Conservation (phyloP, 92 coral and sea anemone genomes). For the Muricea muricata region DNA sequence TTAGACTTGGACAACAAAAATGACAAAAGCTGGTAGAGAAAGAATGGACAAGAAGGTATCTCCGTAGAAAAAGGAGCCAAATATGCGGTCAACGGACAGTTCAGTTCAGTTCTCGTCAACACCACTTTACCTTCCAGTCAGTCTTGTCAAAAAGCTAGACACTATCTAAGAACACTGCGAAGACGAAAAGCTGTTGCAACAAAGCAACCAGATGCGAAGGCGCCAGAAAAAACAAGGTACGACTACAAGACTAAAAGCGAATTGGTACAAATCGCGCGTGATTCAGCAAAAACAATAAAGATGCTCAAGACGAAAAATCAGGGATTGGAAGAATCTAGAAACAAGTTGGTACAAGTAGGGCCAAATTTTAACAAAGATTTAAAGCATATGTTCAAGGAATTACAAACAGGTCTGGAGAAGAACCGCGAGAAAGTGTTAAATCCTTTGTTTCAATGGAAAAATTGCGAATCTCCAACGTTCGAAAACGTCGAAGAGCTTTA, state of each 20-base stretch:
- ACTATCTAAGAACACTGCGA: constrained; percentile 42
- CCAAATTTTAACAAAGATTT: constrained; percentile 20
- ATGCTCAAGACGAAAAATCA: constrained; percentile 7
- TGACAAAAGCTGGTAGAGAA: not conserved
- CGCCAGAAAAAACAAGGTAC: not conserved
- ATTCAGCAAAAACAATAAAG: constrained; percentile 29
- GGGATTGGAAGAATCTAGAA: constrained; percentile 11
- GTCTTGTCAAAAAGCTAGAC: constrained; percentile 32
- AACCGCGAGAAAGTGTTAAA: constrained; percentile 8
- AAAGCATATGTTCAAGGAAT: constrained; percentile 1
- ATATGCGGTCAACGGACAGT: not conserved
- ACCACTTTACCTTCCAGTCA: not conserved
- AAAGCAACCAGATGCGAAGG: not conserved
- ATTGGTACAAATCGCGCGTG: constrained; percentile 21
- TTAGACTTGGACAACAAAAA: not conserved
- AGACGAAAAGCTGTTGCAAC: not conserved
- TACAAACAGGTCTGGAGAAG: constrained; percentile 10
- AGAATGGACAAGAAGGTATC: not conserved
- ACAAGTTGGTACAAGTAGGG: constrained; percentile 11
- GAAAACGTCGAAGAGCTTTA: constrained; percentile 41
- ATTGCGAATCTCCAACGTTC: not conserved
- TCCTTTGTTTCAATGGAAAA: constrained; percentile 24
- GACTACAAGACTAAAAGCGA: constrained; percentile 25
- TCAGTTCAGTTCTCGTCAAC: not conserved
- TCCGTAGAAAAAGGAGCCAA: not conserved